Base-by-base conservation (phyloP, 2,797 vertebrate genomes). In the Rhinophrynus dorsalis region DNA sequence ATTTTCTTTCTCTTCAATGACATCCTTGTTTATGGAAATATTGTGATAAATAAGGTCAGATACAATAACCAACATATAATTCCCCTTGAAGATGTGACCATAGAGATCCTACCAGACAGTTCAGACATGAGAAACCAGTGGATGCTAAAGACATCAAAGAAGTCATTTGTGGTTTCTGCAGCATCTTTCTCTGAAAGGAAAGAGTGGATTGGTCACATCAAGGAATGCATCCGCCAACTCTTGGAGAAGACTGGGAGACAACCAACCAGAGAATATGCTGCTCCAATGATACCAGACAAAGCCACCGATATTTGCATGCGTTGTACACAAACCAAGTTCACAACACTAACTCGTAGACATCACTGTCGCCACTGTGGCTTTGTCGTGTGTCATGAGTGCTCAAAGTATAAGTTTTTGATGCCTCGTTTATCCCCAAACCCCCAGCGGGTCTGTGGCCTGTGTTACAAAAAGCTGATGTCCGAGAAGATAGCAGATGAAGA, bases 331-430 rank as follows among this genome's bases (percentile, higher is more conserved):
- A 79, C 75, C 0, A 91, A 83, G 37, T 98, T 98, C 85, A 88
- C 77, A 0, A 1, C 82, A 0, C 82, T 89, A 65, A 90, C 85
- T 0, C 91, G 95, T 0, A 85, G 92, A 38, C 96, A 98, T 83
- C 96, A 98, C 86, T 98, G 96, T 82, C 86, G 96, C 5, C 84
- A 87, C 51, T 98, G 96, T 0, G 96, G 96, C 77, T 95, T 96
- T 1, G 77, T 98, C 1, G 95, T 98, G 9, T 98, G 96, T 0
- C 86, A 80, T 0, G 65, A 84, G 3, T 98, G 96, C 85, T 98
- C 96, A 13, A 85, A 89, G 8, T 75, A 78, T 10, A 83, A 90
- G 12, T 91, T 89, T 2, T 40, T 97, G 30, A 87, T 97, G 61
- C 69, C 67, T 0, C 80, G 90, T 44, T 89, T 97, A 32, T 91